Evolutionary conservation across 2,113 vertebrate genomes (phyloP), one percentile per base, ranked within the genome.

Genomic region (Petrocephalus microphthalmus): DNA sequence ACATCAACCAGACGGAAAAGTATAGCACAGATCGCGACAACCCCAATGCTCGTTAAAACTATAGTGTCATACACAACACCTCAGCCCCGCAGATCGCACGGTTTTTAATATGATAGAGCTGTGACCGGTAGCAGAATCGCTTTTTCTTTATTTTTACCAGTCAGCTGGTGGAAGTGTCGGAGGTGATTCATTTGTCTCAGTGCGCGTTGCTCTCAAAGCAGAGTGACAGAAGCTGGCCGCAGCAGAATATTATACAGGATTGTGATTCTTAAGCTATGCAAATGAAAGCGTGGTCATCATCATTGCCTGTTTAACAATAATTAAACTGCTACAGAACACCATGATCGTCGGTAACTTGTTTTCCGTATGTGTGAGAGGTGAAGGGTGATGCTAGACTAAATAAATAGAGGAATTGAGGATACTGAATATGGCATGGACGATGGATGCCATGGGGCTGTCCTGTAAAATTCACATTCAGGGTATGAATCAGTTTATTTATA

Each of bases 181-280:
- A 53, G 49, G 15, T 19, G 84, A 42, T 54, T 45, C 25, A 33
- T 51, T 45, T 25, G 33, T 57, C 85, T 42, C 25, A 86, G 13
- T 42, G 53, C 53, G 17, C 53, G 17, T 19, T n/a, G 85, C 33
- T 13, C 33, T 1, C 54, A 19, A 60, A 45, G 56, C 37, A 42
- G 54, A 57, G 54, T 7, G 37, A 60, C 54, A 7, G 85, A 60
- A 29, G 33, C 53, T 33, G 85, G 29, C 33, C 13, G 20, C 54
- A 42, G 54, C 20, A 49, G n/a, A 22, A 42, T 57, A 15, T 86
- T 54, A 56, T 22, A 29, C 8, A 8, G 33, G 85, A 64, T 15
- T 86, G 53, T 8, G 56, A 60, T 45, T 86, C 54, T 86, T 86
- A 57, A 60, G 54, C 85, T 64, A 86, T 64, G 85, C 56, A 64